phyloP scores from a whole-genome alignment of 2,888 invertebrate species.

The Phalera bucephala region DNA sequence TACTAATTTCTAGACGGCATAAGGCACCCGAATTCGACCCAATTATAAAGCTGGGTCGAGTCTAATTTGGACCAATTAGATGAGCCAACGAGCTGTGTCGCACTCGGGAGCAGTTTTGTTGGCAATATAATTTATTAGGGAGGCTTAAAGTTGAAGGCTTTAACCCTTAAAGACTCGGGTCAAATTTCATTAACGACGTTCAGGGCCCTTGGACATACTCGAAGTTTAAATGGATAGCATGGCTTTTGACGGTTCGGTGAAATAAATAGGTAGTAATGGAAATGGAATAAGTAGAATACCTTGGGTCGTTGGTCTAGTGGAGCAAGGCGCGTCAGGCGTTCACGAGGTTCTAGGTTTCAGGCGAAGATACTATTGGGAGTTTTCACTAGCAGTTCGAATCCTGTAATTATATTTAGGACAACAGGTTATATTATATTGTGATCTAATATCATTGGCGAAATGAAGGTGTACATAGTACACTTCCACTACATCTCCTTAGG shows the following conservation, averaged over 20 bases:
- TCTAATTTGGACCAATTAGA: constrained; percentile 81
- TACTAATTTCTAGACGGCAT: constrained; percentile 72
- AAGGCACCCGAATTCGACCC: constrained; percentile 61
- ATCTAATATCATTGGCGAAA: too few species aligned
- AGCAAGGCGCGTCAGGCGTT: too few species aligned
- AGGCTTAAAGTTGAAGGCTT: constrained; percentile 76
- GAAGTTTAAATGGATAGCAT: constrained; percentile 71
- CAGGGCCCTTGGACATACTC: constrained; percentile 61
- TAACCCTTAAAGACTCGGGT: constrained; percentile 81
- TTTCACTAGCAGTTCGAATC: background rate
- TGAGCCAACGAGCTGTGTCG: constrained; percentile 81
- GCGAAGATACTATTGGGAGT: too few species aligned
- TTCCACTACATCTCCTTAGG: too few species aligned
- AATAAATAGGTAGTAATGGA: too few species aligned
- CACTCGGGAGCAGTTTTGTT: constrained; percentile 80
- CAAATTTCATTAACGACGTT: constrained; percentile 80
- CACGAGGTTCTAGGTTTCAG: too few species aligned
- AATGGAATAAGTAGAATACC: too few species aligned
- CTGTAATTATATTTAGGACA: too few species aligned
- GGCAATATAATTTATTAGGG: constrained; percentile 83
- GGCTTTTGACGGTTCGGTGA: too few species aligned
- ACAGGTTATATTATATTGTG: too few species aligned
- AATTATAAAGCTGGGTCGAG: constrained; percentile 76
- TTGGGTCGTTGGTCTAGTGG: too few species aligned
- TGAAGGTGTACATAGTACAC: too few species aligned